phyloP scores from a whole-genome alignment of 2,113 vertebrate genomes.

The Thunnus maccoyii region DNA sequence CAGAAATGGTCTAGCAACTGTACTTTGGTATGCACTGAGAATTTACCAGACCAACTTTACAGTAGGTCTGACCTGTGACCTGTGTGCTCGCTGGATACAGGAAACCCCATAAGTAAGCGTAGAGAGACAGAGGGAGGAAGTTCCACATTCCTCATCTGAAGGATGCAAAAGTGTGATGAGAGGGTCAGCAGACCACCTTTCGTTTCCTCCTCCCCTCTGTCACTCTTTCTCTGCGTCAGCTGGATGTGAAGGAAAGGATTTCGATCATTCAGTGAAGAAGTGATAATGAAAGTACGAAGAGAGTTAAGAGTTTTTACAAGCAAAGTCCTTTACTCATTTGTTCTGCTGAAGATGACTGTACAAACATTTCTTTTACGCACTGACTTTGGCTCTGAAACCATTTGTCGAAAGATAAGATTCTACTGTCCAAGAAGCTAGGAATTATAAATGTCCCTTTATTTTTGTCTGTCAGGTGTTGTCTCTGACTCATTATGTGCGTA shows the following conservation, averaged over 20 bases:
- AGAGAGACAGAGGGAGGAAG: conserved; percentile 73
- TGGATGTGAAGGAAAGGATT: conserved; percentile 19
- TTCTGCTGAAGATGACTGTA: not conserved
- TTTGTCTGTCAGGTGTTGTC: conserved; percentile 3
- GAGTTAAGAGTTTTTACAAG: conserved; percentile 1
- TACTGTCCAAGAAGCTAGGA: not conserved
- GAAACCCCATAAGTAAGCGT: conserved; percentile 67
- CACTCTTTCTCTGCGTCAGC: conserved; percentile 9
- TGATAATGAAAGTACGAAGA: conserved; percentile 14
- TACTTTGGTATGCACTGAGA: conserved; percentile 39
- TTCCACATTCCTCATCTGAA: conserved; percentile 69
- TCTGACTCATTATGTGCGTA: not conserved
- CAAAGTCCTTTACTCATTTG: not conserved
- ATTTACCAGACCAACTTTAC: conserved; percentile 57
- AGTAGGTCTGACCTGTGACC: conserved; percentile 65
- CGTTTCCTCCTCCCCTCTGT: conserved; percentile 41
- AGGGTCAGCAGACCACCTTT: conserved; percentile 54
- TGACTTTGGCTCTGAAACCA: not conserved
- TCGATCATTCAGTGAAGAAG: not conserved
- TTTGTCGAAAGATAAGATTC: conserved; percentile 7
- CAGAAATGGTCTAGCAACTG: conserved; percentile 42
- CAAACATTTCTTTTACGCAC: not conserved
- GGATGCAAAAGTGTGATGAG: conserved; percentile 56
- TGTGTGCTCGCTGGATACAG: conserved; percentile 51
- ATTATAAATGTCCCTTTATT: not conserved